Evolutionary conservation across 2,797 vertebrate genomes (phyloP).

Genomic region (Agapornis canus): DNA sequence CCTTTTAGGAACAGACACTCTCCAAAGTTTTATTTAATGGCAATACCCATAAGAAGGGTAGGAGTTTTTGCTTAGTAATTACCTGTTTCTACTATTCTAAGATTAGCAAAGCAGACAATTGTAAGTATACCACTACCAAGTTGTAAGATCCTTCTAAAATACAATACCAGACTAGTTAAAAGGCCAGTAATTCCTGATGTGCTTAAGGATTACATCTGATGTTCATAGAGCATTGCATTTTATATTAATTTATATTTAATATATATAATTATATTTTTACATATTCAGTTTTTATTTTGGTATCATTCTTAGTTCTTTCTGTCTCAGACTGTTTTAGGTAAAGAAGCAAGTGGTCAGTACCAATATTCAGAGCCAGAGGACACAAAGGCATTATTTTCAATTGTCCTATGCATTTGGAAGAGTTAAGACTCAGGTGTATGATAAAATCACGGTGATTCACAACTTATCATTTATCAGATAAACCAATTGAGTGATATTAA

Average conservation of each 20-base stretch:
- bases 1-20: neutral
- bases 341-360: neutral
- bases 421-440: neutral
- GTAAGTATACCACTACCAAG: neutral
- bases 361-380: neutral
- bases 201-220: neutral
- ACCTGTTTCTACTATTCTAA: neutral
- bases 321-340: neutral
- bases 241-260: neutral
- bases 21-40: neutral
- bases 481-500: neutral
- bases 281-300: neutral
- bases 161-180: neutral
- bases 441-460: neutral
- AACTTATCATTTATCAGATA: neutral
- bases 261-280: neutral
- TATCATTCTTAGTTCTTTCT: neutral
- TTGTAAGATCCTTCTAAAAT: neutral
- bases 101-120: neutral
- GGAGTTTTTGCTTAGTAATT: neutral
- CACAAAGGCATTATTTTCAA: neutral
- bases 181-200: neutral
- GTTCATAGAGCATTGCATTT: neutral
- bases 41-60: neutral
- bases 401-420: neutral